Evolutionary conservation across 2,113 vertebrate genomes (phyloP).

Genomic region (Spilogale gracilis): DNA sequence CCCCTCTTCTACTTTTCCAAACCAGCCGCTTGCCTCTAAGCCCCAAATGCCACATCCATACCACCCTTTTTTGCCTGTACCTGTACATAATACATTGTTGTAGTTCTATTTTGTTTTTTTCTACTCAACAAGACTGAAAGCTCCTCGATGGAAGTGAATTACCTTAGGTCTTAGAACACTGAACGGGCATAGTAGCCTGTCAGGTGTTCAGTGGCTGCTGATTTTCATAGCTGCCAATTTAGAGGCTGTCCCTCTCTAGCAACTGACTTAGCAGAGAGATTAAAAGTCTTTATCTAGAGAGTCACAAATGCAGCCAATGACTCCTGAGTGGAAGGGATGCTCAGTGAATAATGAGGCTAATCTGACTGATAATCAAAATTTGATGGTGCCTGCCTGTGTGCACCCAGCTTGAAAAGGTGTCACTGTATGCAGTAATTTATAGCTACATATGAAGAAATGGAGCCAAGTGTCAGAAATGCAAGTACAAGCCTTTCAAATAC

Average conservation of each 20-base stretch:
- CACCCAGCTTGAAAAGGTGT: not conserved
- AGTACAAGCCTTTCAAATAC: conserved; percentile 47
- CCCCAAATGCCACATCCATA: fast-evolving
- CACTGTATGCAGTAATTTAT: conserved; percentile 17
- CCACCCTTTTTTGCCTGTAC: not conserved
- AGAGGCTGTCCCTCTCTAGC: not conserved
- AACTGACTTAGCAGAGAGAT: conserved; percentile 42
- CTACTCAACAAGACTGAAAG: not conserved
- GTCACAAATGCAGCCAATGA: conserved; percentile 58
- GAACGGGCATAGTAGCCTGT: too few species aligned
- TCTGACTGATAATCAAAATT: conserved; percentile 53
- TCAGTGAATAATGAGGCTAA: conserved; percentile 59
- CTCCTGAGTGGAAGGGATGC: not conserved
- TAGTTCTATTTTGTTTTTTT: not conserved
- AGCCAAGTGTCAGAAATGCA: conserved; percentile 21
- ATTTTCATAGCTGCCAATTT: not conserved
- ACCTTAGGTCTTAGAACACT: not conserved
- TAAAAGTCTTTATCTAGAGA: conserved; percentile 48
- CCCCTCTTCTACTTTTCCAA: not conserved
- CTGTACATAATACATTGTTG: not conserved
- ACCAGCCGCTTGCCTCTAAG: fast-evolving
- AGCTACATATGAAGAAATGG: not conserved
- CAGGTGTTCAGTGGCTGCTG: not conserved
- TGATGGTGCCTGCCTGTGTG: conserved; percentile 9
- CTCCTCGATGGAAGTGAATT: not conserved